Conservation (phyloP, 37 sponge, comb jelly and placozoan species). For the Geodia barretti region DNA sequence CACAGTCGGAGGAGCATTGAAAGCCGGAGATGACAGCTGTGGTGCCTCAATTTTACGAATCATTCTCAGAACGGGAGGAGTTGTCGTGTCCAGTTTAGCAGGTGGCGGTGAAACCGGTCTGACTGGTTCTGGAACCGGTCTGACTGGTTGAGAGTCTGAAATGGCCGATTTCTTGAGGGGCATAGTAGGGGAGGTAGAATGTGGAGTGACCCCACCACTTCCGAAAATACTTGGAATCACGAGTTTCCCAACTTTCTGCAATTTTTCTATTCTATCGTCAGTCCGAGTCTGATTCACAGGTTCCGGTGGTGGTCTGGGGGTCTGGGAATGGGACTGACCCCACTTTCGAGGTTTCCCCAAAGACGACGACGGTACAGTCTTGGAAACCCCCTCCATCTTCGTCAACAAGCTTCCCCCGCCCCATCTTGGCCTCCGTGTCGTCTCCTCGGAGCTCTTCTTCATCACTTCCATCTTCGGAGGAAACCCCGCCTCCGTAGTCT, state of each 20-base stretch:
- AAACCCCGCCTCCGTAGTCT: not conserved
- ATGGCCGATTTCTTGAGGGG: not conserved
- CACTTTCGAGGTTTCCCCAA: not conserved
- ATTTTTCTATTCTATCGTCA: not conserved
- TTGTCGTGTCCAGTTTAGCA: not conserved
- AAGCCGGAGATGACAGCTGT: not conserved
- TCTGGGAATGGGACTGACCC: not conserved
- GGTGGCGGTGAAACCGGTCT: not conserved
- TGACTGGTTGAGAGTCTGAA: not conserved
- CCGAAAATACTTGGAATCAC: constrained; percentile 12
- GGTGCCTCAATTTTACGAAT: not conserved
- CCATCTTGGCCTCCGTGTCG: not conserved
- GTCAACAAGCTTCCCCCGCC: not conserved
- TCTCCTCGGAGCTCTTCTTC: too few relatives aligned
- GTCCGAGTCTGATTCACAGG: not conserved
- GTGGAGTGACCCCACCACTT: not conserved
- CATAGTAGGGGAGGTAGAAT: not conserved
- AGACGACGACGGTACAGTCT: not conserved
- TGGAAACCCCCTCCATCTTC: not conserved
- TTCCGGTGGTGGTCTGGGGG: too few relatives aligned
- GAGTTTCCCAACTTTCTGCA: constrained; percentile 6
- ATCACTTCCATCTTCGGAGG: constrained; percentile 2
- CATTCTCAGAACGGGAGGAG: constrained; percentile 1
- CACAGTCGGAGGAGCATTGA: too few relatives aligned
- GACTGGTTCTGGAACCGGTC: not conserved